phyloP scores from a whole-genome alignment of 2,797 vertebrate genomes.

The Propithecus deckenii region DNA sequence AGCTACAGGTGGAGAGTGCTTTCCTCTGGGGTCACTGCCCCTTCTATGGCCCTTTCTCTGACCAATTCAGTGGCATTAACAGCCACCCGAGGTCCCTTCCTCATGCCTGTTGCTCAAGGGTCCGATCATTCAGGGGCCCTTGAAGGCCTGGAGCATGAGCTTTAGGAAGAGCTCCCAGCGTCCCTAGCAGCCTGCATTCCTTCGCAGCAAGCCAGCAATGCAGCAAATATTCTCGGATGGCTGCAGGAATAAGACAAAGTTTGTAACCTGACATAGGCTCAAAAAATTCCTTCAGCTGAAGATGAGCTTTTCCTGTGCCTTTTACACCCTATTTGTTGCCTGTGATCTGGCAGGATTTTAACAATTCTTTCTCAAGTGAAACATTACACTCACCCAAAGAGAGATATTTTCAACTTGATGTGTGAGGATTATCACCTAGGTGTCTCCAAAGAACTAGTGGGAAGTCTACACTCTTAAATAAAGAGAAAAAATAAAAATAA shows the following conservation, averaged over 20 bases:
- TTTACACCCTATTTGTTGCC: background rate
- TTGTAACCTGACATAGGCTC: background rate
- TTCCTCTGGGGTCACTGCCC: background rate
- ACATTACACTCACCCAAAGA: constrained; percentile 11
- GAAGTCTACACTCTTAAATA: constrained; percentile 49
- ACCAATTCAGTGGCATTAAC: background rate
- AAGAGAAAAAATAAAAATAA: constrained; percentile 7
- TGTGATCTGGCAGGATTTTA: background rate
- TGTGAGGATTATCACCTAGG: constrained; percentile 51
- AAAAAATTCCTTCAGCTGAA: background rate
- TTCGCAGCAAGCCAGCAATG: background rate
- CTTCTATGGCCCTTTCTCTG: background rate
- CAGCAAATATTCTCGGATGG: background rate
- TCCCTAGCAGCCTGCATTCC: background rate
- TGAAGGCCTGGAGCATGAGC: background rate
- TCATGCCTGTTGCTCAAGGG: background rate
- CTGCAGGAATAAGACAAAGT: background rate
- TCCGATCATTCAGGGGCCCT: background rate
- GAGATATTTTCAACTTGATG: constrained; percentile 52
- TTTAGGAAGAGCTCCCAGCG: background rate
- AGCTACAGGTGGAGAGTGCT: background rate
- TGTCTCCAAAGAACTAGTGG: constrained; percentile 18
- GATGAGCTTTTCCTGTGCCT: background rate
- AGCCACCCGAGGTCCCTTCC: background rate
- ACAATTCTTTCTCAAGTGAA: constrained; percentile 54